These are phyloP conservation scores for Thysanoteuthis rhombus DNA, from an alignment of 2,888 invertebrate species.

Conservation along the genomic window DNA sequence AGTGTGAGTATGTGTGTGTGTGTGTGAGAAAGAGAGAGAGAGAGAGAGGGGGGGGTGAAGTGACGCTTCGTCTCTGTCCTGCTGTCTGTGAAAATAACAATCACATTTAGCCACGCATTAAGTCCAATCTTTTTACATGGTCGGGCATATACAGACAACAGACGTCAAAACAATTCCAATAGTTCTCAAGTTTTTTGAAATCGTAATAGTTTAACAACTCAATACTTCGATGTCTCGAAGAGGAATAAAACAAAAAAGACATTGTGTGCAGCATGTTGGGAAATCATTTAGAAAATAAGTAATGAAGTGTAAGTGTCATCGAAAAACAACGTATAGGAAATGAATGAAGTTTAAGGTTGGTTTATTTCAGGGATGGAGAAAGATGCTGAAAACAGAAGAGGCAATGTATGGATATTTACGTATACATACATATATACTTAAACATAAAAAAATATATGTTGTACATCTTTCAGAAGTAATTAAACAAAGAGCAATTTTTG, in stretches of 20 bases:
- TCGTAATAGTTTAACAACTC: background rate
- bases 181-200: background rate
- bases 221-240: background rate
- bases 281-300: background rate
- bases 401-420: no score
- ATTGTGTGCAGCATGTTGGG: background rate
- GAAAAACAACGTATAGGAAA: background rate
- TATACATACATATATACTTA: no score
- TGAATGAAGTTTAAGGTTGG: background rate
- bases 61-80: no score
- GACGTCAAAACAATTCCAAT: conserved; percentile 12
- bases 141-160: background rate
- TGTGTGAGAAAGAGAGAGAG: no score
- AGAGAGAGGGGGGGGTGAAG: no score
- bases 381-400: no score
- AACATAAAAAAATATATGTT: no score
- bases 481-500: no score
- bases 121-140: background rate
- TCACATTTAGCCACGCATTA: background rate
- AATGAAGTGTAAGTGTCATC: background rate
- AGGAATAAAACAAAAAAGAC: background rate
- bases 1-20: background rate
- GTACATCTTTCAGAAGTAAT: no score
- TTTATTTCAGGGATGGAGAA: background rate
- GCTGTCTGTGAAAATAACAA: background rate